These are phyloP conservation scores for Drosophila emarginata DNA, from an alignment of 2,888 invertebrate species.

Conservation along the genomic window DNA sequence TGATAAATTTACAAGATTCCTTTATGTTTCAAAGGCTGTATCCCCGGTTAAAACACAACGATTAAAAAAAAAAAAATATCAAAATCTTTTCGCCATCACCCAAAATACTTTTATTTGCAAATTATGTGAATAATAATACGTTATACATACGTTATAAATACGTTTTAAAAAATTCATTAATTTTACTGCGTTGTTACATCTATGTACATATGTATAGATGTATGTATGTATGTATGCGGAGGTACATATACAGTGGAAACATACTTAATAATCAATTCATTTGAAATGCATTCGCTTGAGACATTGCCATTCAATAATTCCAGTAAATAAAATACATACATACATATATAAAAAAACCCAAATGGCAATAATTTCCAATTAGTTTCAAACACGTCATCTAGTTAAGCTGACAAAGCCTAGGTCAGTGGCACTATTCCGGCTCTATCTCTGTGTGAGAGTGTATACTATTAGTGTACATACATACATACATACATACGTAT, in stretches of 20 bases:
- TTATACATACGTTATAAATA: neutral
- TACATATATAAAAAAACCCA: neutral
- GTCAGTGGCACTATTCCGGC: constrained; percentile 42
- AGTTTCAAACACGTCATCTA: constrained; percentile 43
- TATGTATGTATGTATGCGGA: too few species aligned
- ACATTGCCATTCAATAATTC: constrained; percentile 42
- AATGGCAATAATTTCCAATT: constrained; percentile 26
- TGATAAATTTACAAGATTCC: too few species aligned
- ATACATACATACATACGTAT: neutral
- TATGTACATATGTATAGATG: neutral
- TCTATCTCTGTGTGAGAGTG: neutral
- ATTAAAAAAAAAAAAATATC: too few species aligned
- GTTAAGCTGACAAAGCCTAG: constrained; percentile 30
- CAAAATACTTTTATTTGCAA: neutral
- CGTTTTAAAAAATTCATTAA: neutral
- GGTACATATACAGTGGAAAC: neutral
- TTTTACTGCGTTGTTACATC: neutral
- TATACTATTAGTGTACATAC: neutral
- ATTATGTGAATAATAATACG: neutral
- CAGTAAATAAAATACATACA: constrained; percentile 2
- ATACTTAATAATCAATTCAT: neutral
- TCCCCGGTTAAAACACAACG: too few species aligned
- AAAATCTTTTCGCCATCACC: too few species aligned
- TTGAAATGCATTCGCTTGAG: constrained; percentile 17
- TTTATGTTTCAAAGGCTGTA: too few species aligned